Base-by-base conservation (phyloP, 2,113 vertebrate genomes). In the Megaptera novaeangliae region DNA sequence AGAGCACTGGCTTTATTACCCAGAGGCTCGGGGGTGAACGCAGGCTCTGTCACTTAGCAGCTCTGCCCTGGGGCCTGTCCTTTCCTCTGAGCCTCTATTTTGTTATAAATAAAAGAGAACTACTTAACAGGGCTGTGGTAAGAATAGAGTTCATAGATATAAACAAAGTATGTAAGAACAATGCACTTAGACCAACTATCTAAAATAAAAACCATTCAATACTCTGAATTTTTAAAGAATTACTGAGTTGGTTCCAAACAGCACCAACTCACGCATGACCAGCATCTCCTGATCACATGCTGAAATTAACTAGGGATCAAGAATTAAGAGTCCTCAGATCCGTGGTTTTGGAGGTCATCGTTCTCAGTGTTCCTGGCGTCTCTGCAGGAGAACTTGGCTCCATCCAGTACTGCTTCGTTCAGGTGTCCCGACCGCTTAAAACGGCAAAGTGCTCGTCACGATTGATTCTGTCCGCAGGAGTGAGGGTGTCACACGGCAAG, bases 21-120 rank as follows among this genome's bases (percentile, higher is more conserved):
- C 1, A 0, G 34, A 92, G 36, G 29, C 23, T 0, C 0, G 4
- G 52, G 61, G 55, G 1, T n/a, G 34, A 36, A 39, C 1, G 4
- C 11, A 1, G 59, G 57, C 25, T 29, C 34, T 39, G 34, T 55
- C 4, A 3, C 17, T 36, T 8, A 64, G 18, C 41, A 27, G 17
- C 23, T 7, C 55, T 39, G 6, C 10, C 63, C 21, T 55, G 31
- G 25, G 23, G 12, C 55, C 44, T 0, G 7, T 46, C 46, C 61
- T 77, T 23, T 80, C 20, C 72, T 55, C 64, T 15, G 25, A 95
- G 29, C 27, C 59, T 83, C 69, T n/a, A 3, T 88, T 44, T 87
- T 61, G 29, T 83, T 68, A 78, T 11, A 82, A 71, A 64, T 29
- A 49, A 49, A 92, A 57, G 36, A 95, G 52, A 66, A 55, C 39